A percentile compares a stretch with the other conserved stretches of the same genome.
Conservation (phyloP, 2,797 vertebrate species). For the Chelmon rostratus region DNA sequence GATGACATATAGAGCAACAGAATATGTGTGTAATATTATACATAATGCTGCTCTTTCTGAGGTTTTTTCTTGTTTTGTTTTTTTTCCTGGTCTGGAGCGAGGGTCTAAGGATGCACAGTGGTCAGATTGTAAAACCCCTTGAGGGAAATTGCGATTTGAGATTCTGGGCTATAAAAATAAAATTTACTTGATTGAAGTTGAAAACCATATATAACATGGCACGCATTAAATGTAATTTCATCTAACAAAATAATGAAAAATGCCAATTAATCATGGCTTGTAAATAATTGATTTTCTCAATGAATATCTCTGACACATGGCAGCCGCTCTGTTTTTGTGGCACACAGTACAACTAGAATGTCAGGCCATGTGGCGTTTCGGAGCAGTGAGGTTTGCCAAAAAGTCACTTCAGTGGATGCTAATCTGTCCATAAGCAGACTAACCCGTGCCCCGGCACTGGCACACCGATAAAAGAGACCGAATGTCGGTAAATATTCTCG, state of each 20-base stretch:
- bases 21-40: neutral
- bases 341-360: slow-evolving; percentile 14
- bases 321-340: slow-evolving; percentile 28
- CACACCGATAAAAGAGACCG: slow-evolving; percentile 18
- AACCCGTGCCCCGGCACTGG: slow-evolving; percentile 43
- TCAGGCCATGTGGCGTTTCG: slow-evolving; percentile 48
- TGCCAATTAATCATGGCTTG: neutral
- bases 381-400: slow-evolving; percentile 48
- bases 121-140: too few relatives aligned
- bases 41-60: too few relatives aligned
- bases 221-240: neutral
- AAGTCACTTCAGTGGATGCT: slow-evolving; percentile 54
- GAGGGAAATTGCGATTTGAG: too few relatives aligned
- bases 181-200: too few relatives aligned
- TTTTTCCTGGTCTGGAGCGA: too few relatives aligned
- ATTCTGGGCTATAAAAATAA: too few relatives aligned
- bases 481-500: slow-evolving; percentile 35
- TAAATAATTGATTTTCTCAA: neutral
- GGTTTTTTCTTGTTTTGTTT: too few relatives aligned
- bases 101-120: too few relatives aligned
- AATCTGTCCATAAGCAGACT: slow-evolving; percentile 59
- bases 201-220: neutral
- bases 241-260: neutral
- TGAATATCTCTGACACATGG: slow-evolving; percentile 19
- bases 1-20: neutral